Conservation (phyloP, 1,140 invertebrate species). For the Anoplophora glabripennis region DNA sequence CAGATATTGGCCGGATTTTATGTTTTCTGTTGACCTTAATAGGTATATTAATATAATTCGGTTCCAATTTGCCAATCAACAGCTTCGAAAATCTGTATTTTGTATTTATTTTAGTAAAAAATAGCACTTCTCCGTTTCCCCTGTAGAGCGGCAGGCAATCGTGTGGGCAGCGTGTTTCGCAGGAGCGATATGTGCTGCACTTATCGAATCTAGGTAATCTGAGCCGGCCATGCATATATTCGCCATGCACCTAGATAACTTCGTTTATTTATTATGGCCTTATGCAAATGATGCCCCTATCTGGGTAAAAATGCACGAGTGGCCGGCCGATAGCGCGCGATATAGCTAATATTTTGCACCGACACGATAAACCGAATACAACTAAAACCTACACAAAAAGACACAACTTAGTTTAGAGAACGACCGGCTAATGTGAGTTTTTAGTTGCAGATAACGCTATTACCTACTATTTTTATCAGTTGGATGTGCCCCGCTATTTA, state of each 20-base stretch:
- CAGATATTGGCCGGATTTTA: no score
- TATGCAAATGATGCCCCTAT: conserved; percentile 38
- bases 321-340: conserved; percentile 26
- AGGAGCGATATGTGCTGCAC: conserved; percentile 21
- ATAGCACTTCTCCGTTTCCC: neutral
- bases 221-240: conserved; percentile 33
- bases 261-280: conserved; percentile 41
- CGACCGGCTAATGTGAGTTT: neutral
- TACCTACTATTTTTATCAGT: neutral
- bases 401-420: neutral
- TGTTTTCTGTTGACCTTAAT: no score
- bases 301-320: conserved; percentile 36
- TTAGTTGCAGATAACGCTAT: conserved; percentile 3
- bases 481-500: neutral
- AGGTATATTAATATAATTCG: no score
- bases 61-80: no score
- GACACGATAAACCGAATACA: conserved; percentile 33
- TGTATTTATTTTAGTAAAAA: no score
- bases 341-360: conserved; percentile 31
- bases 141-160: conserved; percentile 8
- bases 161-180: conserved; percentile 25
- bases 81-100: no score
- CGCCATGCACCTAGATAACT: conserved; percentile 37
- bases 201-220: conserved; percentile 41
- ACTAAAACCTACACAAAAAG: conserved; percentile 24